Evolutionary conservation across 2,888 invertebrate species (phyloP).

Genomic region (Nowickia ferox): DNA sequence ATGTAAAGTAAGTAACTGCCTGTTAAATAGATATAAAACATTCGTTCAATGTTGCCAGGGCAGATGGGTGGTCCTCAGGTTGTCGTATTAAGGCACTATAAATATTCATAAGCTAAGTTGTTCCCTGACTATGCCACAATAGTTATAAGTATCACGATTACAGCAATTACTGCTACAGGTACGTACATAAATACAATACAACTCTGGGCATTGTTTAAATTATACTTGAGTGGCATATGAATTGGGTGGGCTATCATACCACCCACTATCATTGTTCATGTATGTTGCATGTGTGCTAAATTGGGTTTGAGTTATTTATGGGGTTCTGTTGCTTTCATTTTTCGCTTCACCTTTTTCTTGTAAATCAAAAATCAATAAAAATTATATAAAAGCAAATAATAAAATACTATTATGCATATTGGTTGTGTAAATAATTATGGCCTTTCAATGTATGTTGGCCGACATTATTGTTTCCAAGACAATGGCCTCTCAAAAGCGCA

Average conservation of each 20-base stretch:
- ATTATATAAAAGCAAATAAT: conserved; percentile 37
- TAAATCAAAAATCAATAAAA: conserved; percentile 51
- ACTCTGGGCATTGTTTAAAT: conserved; percentile 18
- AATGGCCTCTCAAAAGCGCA: background rate
- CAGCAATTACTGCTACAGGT: conserved; percentile 32
- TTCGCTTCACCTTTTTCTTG: background rate
- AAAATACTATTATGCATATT: conserved; percentile 22
- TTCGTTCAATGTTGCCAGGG: background rate
- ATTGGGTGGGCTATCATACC: background rate
- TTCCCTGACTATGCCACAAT: conserved; percentile 13
- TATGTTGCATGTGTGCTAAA: background rate
- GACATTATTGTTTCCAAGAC: background rate
- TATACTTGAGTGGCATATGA: conserved; percentile 11
- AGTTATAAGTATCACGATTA: conserved; percentile 18
- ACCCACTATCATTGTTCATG: background rate
- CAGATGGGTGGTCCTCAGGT: background rate
- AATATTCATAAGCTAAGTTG: conserved; percentile 58
- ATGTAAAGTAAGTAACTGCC: background rate
- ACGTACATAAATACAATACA: conserved; percentile 7
- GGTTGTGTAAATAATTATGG: too few relatives aligned
- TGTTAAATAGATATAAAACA: background rate
- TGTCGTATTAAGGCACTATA: conserved; percentile 14
- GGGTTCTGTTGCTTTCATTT: background rate
- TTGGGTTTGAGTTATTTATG: conserved; percentile 16
- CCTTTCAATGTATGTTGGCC: too few relatives aligned